Evolutionary conservation across 2,888 invertebrate genomes (phyloP).

Genomic region (Macrophya alboannulata): DNA sequence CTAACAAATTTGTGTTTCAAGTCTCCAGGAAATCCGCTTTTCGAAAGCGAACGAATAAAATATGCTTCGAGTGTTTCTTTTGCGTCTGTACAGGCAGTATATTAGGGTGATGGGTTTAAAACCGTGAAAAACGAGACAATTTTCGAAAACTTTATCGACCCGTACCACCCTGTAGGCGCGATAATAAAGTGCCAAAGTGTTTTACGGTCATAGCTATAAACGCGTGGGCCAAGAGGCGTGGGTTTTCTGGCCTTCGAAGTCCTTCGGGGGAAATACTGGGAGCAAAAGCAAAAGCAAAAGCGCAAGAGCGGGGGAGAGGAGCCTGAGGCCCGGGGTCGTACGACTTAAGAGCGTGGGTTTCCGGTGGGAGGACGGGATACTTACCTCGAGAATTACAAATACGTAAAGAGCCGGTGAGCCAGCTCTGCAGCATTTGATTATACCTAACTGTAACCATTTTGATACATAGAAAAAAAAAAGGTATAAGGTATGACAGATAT

Average conservation of each 20-base stretch:
- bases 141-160: conserved; percentile 1
- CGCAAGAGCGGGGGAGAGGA: conserved; percentile 57
- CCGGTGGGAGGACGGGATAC: conserved; percentile 69
- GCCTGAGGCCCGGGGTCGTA: conserved; percentile 58
- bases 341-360: conserved; percentile 66
- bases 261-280: conserved; percentile 67
- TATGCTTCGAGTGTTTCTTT: neutral
- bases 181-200: conserved; percentile 50
- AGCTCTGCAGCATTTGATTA: conserved; percentile 10
- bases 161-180: conserved; percentile 44
- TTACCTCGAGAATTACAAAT: conserved; percentile 48
- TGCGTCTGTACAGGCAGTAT: neutral
- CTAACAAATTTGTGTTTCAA: neutral
- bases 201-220: conserved; percentile 46
- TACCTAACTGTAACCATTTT: conserved; percentile 38
- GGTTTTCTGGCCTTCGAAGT: conserved; percentile 73
- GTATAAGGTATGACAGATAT: neutral
- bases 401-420: conserved; percentile 38
- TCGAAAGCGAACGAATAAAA: neutral
- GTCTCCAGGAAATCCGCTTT: conserved; percentile 22
- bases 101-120: neutral
- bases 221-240: conserved; percentile 68
- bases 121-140: conserved; percentile 1
- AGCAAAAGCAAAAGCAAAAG: conserved; percentile 54
- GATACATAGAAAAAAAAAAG: conserved; percentile 10